Percentiles rank a stretch among this genome's conserved stretches.
These are phyloP conservation scores for Macropodus opercularis DNA, from an alignment of 2,797 vertebrate genomes.

Conservation along the genomic window DNA sequence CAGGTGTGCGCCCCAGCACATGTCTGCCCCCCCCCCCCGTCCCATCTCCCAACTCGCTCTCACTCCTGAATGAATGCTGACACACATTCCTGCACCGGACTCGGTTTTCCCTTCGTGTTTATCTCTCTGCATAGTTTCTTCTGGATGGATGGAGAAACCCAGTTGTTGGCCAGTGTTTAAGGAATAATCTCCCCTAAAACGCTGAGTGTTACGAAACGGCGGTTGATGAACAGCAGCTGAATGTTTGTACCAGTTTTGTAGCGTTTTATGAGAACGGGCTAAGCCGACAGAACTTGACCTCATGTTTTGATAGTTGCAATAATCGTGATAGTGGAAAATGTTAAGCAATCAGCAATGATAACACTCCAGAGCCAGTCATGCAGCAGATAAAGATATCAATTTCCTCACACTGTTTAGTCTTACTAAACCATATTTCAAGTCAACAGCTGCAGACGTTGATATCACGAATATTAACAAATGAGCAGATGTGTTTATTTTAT, in stretches of 20 bases:
- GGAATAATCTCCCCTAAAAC: background rate
- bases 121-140: background rate
- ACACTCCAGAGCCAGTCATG: background rate
- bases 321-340: background rate
- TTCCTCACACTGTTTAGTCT: background rate
- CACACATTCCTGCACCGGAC: conserved; percentile 52
- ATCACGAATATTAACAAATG: conserved; percentile 7
- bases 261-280: background rate
- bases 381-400: background rate
- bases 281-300: background rate
- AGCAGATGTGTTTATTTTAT: conserved; percentile 16
- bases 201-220: background rate
- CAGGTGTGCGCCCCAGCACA: conserved; percentile 73
- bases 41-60: background rate
- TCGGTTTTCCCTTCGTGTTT: conserved; percentile 15
- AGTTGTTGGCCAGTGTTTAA: background rate
- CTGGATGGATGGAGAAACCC: background rate
- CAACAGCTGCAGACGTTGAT: conserved; percentile 9
- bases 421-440: conserved; percentile 8
- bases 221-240: background rate
- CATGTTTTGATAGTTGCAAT: background rate
- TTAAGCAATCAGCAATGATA: background rate
- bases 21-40: conserved; percentile 47
- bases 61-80: conserved; percentile 39
- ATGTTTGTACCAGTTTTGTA: background rate